Conservation (phyloP, 23 tunicate genomes). For the Oikopleura albicans region DNA sequence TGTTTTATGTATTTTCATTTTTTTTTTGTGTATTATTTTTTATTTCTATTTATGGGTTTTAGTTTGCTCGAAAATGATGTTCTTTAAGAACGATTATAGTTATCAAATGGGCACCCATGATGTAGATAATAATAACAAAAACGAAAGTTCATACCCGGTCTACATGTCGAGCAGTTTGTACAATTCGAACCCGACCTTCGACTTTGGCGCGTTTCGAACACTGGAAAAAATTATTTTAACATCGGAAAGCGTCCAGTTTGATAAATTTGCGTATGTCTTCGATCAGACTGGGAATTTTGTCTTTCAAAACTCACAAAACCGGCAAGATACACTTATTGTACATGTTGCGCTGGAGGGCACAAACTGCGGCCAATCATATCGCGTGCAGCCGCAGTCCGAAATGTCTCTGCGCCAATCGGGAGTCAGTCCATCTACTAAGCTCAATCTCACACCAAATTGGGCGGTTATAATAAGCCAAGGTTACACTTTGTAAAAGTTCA, state of each 20-base stretch:
- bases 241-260: not conserved
- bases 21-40: no score
- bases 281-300: slow-evolving; percentile 57
- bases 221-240: not conserved
- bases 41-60: no score
- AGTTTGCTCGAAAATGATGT: no score
- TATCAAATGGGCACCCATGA: no score
- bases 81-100: no score
- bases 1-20: no score
- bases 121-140: no score
- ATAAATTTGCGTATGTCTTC: slow-evolving; percentile 75
- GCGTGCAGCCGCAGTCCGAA: slow-evolving; percentile 7
- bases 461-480: not conserved
- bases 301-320: slow-evolving; percentile 50
- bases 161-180: slow-evolving; percentile 60
- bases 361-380: not conserved
- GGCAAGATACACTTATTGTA: slow-evolving; percentile 35
- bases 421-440: not conserved
- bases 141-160: slow-evolving; percentile 60
- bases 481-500: no score
- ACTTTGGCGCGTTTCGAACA: slow-evolving; percentile 72
- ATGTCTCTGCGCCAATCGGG: not conserved
- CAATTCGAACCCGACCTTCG: slow-evolving; percentile 74
- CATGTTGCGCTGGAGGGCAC: slow-evolving; percentile 23
- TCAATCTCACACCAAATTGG: slow-evolving; percentile 11